Conservation (phyloP, 1,140 invertebrate species). For the Macrocentrus cingulum region DNA sequence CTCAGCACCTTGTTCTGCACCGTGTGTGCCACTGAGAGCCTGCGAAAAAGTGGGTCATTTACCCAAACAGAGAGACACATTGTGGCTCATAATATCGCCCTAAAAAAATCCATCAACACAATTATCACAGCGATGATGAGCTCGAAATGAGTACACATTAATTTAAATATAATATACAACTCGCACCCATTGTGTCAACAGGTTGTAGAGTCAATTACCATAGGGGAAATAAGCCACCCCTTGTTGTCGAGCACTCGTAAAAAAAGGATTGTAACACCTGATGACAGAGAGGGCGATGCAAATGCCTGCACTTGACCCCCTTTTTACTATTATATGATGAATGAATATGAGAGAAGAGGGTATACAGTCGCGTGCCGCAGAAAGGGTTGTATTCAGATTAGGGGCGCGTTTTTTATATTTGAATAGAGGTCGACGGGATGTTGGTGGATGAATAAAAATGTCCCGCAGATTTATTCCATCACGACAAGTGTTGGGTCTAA, state of each 20-base stretch:
- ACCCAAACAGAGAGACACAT: neutral
- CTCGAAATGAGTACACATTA: too few relatives aligned
- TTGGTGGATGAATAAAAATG: constrained; percentile 35
- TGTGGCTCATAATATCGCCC: neutral
- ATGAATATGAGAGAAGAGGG: constrained; percentile 37
- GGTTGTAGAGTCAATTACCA: constrained; percentile 24
- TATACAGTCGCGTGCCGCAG: constrained; percentile 8
- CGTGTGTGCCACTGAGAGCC: neutral
- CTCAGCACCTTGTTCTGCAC: neutral
- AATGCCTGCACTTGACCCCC: constrained; percentile 32
- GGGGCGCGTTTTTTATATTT: constrained; percentile 35
- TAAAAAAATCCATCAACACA: neutral
- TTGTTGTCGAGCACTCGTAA: constrained; percentile 9
- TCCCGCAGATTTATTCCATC: constrained; percentile 30
- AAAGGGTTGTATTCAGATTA: constrained; percentile 55
- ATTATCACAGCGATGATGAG: neutral
- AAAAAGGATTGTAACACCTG: constrained; percentile 33
- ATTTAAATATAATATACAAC: too few relatives aligned
- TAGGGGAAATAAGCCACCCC: neutral
- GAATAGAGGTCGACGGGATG: constrained; percentile 34
- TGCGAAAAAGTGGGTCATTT: constrained; percentile 21
- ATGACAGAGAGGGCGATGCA: constrained; percentile 37
- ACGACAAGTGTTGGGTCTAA: constrained; percentile 41
- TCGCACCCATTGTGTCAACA: too few relatives aligned
- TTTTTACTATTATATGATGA: constrained; percentile 29